Conservation (phyloP, 2,888 invertebrate species). For the Megastigmus dorsalis region DNA sequence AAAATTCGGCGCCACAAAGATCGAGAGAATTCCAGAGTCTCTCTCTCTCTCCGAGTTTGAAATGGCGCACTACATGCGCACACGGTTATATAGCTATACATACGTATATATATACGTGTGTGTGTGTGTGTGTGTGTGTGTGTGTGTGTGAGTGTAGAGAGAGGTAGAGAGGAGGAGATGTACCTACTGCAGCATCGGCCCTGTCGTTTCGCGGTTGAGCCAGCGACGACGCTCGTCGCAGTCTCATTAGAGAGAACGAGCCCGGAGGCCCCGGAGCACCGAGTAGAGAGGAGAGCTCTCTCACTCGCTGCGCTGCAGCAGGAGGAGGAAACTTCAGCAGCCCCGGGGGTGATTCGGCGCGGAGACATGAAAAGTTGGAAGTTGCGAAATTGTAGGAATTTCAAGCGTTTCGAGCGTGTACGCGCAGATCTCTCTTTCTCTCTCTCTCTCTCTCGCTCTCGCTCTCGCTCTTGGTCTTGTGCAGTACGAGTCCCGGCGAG, state of each 20-base stretch:
- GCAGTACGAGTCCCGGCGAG: constrained; percentile 21
- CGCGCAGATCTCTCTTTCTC: constrained; percentile 21
- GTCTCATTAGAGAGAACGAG: constrained; percentile 67
- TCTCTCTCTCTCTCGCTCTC: background rate
- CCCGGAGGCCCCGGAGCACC: constrained; percentile 45
- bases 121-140: background rate
- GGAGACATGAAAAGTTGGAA: constrained; percentile 72
- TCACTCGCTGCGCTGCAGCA: too few relatives aligned
- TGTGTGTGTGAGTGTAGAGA: background rate
- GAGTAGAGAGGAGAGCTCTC: background rate
- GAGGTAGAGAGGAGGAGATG: too few relatives aligned
- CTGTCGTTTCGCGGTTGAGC: constrained; percentile 42
- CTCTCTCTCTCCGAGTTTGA: constrained; percentile 19
- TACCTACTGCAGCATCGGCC: too few relatives aligned
- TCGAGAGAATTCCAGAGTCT: constrained; percentile 26
- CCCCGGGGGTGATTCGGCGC: constrained; percentile 61
- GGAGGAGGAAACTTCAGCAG: constrained; percentile 38
- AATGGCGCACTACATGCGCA: constrained; percentile 24
- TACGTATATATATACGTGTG: background rate
- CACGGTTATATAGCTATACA: background rate
- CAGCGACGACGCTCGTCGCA: constrained; percentile 56
- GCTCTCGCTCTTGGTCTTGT: background rate
- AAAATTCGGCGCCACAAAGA: constrained; percentile 41
- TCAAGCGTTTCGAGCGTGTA: constrained; percentile 46
- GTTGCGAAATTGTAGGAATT: constrained; percentile 69